Base-by-base conservation (phyloP, 2,113 vertebrate species). In the Alethe castanea region DNA sequence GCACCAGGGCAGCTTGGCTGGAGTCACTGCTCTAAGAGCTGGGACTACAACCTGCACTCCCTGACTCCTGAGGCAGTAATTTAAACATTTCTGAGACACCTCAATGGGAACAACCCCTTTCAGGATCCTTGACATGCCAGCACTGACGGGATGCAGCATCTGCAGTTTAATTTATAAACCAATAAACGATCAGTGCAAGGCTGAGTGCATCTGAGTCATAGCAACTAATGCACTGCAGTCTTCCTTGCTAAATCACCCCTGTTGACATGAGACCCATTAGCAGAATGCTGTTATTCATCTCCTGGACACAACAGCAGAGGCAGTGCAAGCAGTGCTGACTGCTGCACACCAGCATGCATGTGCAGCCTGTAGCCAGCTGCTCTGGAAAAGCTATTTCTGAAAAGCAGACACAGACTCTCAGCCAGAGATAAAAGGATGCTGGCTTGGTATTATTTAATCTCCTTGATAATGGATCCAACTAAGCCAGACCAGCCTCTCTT, bases 181-280 rank as follows among this genome's bases (percentile, higher is more conserved):
- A 70, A 91, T 82, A 91, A 89, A 87, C 3, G 4, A 91, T 70
- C 54, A 38, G 70, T 6, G n/a, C 81, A 53, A 87, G 90, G 91
- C 76, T 94, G 90, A 95, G 91, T 5, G 73, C 82, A 64, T 70
- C 81, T 88, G 81, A 95, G 36, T 85, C 89, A 87, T 40, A 42
- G 90, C 89, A 82, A 85, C 94, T 95, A 95, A 95, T 91, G 94
- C 84, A 87, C 94, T 82, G 87, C 93, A 66, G 93, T 19, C 81
- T 66, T 56, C 71, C 59, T 42, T 33, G 70, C 78, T 91, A 95
- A 94, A 96, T 95, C 86, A 90, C 66, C 91, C 81, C 81, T 91
- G 91, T 31, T 90, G 87, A 87, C 87, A 92, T 20, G 93, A 95
- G 93, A 82, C 45, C 89, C 93, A 94, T 96, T 94, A 95, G 92